Conservation (phyloP, 2,888 invertebrate species). For the Synanthedon vespiformis region DNA sequence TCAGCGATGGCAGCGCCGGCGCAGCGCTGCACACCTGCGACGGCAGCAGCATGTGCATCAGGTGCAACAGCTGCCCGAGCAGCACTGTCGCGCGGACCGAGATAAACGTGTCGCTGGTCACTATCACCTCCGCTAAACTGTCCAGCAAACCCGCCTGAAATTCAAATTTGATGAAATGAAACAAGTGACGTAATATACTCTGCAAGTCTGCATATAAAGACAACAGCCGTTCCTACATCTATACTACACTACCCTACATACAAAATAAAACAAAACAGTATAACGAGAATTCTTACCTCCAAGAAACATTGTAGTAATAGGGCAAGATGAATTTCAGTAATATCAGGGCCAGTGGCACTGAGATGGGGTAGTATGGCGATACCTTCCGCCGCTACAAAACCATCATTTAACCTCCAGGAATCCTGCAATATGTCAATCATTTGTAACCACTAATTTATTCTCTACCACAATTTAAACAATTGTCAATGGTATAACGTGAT, state of each 20-base stretch:
- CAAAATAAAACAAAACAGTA: not conserved
- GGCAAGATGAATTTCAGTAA: conserved; percentile 91
- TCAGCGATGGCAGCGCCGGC: conserved; percentile 84
- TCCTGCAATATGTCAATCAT: conserved; percentile 53
- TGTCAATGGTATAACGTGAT: no score
- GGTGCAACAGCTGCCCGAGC: conserved; percentile 87
- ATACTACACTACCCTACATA: no score
- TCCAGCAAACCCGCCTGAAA: conserved; percentile 81
- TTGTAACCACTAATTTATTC: no score
- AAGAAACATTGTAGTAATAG: conserved; percentile 89
- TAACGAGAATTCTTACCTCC: conserved; percentile 58
- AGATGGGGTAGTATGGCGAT: conserved; percentile 86
- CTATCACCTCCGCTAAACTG: conserved; percentile 92
- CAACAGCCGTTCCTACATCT: no score
- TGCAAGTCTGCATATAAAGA: no score
- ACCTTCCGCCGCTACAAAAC: conserved; percentile 95
- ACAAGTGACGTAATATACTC: no score
- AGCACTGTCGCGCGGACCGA: conserved; percentile 93
- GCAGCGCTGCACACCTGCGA: conserved; percentile 86
- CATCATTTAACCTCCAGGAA: conserved; percentile 90
- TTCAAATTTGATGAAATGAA: not conserved
- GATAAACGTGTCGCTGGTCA: conserved; percentile 88
- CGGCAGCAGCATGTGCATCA: conserved; percentile 88
- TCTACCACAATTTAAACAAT: no score
- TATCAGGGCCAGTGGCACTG: conserved; percentile 86